Evolutionary conservation across 2,113 vertebrate species (phyloP), one percentile per base, ranked within the genome.

Genomic region (Ceuthmochares aereus): DNA sequence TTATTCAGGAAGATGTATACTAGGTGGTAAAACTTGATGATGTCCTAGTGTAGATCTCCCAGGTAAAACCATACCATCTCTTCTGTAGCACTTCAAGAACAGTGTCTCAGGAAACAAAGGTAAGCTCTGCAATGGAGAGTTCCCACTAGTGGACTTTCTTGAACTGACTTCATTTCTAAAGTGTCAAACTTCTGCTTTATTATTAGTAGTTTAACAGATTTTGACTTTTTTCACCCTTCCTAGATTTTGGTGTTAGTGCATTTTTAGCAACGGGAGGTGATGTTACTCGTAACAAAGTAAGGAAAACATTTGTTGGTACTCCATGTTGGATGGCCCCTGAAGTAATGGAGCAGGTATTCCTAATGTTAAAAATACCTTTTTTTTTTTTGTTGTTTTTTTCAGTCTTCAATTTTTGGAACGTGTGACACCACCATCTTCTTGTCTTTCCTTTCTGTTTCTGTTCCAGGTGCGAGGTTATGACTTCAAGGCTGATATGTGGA

Each of bases 321-420:
- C 99, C 99, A 1, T 99, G 99, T 96, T 99, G 99, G 99, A 99
- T 99, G 99, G 99, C 99, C n/a, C 99, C 99, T 54, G 99, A 99
- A 98, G 99, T 99, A 94, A 99, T 99, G 99, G 99, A 99, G 96
- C 99, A 99, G 99, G 99, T 99, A 97, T 97, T 96, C 32, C 66
- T 88, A 66, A 76, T 17, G 8, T 55, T 49, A 49, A 49, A 22
- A 47, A 47, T 47, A 47, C 18, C 18, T 40, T 12, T 40, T 40
- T 40, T 40, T 40, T 40, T 40, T 9, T 40, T 40, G 40, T n/a
- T 49, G 18, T 49, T 52, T 54, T 27, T 54, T 77, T 37, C 16
- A 49, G 2, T 81, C 17, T 62, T 68, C 37, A 63, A 20, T 26
- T 68, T 94, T 64, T 89, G 47, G 56, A 84, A 63, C 25, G 58